phyloP scores from a whole-genome alignment of 1,140 invertebrate species.

The Drosophila malerkotliana region DNA sequence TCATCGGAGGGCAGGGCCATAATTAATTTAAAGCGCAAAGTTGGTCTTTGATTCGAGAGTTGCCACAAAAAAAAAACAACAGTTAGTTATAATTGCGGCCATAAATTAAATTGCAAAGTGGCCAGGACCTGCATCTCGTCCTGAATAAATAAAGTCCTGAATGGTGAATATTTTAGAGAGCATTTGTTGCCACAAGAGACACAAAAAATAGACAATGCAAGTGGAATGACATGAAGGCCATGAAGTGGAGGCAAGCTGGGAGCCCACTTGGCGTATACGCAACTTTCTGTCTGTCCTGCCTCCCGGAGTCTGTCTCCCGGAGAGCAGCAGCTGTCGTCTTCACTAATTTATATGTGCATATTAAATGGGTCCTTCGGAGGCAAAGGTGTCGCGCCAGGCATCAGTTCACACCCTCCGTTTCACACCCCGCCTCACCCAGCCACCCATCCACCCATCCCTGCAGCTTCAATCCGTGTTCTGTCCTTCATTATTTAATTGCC shows the following conservation, averaged over 20 bases:
- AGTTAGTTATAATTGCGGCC: slow-evolving; percentile 25
- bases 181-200: neutral
- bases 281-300: slow-evolving; percentile 5
- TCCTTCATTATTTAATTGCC: slow-evolving; percentile 72
- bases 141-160: slow-evolving; percentile 32
- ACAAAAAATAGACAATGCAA: slow-evolving; percentile 3
- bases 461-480: slow-evolving; percentile 54
- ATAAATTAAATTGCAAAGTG: slow-evolving; percentile 38
- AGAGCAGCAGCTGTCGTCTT: slow-evolving; percentile 34
- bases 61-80: neutral
- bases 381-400: slow-evolving; percentile 61
- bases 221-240: neutral
- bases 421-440: neutral
- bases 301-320: neutral
- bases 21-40: slow-evolving; percentile 26
- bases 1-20: neutral
- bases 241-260: no score
- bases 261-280: slow-evolving; percentile 28
- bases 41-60: slow-evolving; percentile 24
- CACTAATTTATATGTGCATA: slow-evolving; percentile 75
- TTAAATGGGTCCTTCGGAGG: slow-evolving; percentile 59
- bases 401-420: slow-evolving; percentile 52
- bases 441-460: neutral
- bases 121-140: no score
- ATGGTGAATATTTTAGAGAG: slow-evolving; percentile 14